These are phyloP conservation scores for Microplitis demolitor DNA, from an alignment of 1,140 invertebrate genomes.

Conservation along the genomic window DNA sequence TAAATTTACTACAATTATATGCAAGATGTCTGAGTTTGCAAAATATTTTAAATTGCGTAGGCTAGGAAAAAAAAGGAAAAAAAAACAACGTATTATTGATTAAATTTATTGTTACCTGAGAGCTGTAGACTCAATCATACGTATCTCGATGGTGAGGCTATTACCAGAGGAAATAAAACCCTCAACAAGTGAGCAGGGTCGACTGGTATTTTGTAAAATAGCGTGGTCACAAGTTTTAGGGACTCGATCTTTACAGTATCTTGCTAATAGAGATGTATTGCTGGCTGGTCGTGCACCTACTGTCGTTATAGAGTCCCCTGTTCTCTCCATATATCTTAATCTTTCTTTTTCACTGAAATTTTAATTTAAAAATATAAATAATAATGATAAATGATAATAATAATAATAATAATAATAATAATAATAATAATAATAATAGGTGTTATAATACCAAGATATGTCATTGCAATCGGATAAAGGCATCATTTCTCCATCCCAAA, in stretches of 20 bases:
- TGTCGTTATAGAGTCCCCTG: constrained; percentile 55
- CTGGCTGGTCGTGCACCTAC: constrained; percentile 63
- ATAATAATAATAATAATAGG: too few relatives aligned
- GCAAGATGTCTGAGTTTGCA: not conserved
- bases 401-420: constrained; percentile 31
- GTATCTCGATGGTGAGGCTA: constrained; percentile 79
- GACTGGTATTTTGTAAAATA: constrained; percentile 65
- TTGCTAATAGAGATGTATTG: constrained; percentile 74
- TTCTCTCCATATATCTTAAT: constrained; percentile 45
- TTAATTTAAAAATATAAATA: not conserved
- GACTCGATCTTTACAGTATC: constrained; percentile 78
- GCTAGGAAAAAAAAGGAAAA: constrained; percentile 13
- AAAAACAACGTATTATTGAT: not conserved
- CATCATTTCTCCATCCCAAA: constrained; percentile 82
- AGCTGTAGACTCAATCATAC: constrained; percentile 80
- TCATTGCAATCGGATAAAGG: constrained; percentile 78
- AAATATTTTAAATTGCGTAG: not conserved
- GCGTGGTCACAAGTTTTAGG: constrained; percentile 80
- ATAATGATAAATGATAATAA: not conserved
- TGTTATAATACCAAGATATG: constrained; percentile 70
- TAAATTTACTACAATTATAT: not conserved
- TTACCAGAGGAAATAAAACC: constrained; percentile 82
- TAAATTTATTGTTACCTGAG: constrained; percentile 64
- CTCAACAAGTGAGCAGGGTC: constrained; percentile 80
- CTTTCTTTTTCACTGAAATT: constrained; percentile 54